Conservation (phyloP, 64 coral and sea anemone species). For the Actinia equina region DNA sequence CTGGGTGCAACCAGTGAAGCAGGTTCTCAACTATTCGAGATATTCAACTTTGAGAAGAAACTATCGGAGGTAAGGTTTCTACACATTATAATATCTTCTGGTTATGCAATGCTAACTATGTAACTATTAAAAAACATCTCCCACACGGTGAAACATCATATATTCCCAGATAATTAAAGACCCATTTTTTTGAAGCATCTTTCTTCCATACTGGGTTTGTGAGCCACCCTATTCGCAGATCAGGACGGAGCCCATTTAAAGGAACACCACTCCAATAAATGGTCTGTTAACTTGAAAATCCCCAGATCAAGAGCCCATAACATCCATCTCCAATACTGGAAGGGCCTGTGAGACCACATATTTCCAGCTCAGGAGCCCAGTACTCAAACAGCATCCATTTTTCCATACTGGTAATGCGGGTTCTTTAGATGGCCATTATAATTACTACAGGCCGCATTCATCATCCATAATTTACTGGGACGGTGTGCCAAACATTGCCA, state of each 20-base stretch:
- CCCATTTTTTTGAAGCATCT: not conserved
- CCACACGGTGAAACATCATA: not conserved
- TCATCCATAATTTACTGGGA: too few relatives aligned
- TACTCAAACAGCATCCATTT: not conserved
- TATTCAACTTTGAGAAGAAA: slow-evolving; percentile 45
- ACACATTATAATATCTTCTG: not conserved
- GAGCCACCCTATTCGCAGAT: too few relatives aligned
- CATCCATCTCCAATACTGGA: too few relatives aligned
- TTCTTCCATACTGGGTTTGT: not conserved
- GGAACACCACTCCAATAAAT: not conserved
- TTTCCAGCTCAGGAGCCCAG: not conserved
- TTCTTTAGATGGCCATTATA: too few relatives aligned
- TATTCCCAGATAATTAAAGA: not conserved
- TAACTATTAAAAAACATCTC: not conserved
- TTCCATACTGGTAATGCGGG: too few relatives aligned
- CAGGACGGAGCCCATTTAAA: too few relatives aligned
- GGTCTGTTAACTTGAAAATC: not conserved
- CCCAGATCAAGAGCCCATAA: too few relatives aligned
- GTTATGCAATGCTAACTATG: too few relatives aligned
- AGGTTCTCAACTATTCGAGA: slow-evolving; percentile 6
- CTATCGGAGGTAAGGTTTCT: slow-evolving; percentile 11
- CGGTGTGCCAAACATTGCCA: too few relatives aligned
- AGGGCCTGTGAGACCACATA: too few relatives aligned
- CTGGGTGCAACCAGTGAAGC: slow-evolving; percentile 1
- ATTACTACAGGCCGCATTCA: too few relatives aligned